Conservation (phyloP, 2,797 vertebrate species). For the Nasua narica region DNA sequence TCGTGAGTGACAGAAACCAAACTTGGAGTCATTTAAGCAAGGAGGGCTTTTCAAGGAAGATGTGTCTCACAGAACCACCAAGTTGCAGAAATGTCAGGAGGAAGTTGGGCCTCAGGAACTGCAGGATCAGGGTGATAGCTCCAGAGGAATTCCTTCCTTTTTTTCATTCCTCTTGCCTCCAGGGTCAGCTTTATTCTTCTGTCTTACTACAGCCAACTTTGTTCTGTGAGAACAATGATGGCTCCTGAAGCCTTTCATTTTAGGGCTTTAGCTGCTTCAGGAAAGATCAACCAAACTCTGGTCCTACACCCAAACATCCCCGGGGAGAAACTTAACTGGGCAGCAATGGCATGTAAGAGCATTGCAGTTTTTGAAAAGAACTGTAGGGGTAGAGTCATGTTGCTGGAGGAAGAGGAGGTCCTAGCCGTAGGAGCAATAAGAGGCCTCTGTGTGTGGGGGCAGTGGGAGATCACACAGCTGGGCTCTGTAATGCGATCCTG, state of each 20-base stretch:
- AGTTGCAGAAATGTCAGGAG: neutral
- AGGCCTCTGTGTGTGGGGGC: neutral
- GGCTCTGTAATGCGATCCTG: neutral
- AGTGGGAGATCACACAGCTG: neutral
- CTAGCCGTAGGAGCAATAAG: neutral
- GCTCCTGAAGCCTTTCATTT: neutral
- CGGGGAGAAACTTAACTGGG: neutral
- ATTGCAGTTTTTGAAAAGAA: neutral
- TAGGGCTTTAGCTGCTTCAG: neutral
- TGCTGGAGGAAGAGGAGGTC: neutral
- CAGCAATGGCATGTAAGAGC: neutral
- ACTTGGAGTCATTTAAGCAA: neutral
- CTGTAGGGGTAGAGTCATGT: neutral
- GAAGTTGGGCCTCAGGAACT: neutral
- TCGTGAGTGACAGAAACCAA: neutral
- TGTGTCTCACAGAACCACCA: neutral
- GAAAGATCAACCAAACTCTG: neutral
- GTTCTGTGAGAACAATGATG: neutral
- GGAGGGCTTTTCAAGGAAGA: neutral
- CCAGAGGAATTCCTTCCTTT: neutral
- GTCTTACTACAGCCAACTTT: neutral
- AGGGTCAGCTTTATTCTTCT: neutral
- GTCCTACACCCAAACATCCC: neutral
- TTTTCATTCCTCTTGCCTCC: neutral
- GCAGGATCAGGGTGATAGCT: neutral